Conservation (phyloP, 1,140 invertebrate genomes). For the Zaprionus lachaisei region DNA sequence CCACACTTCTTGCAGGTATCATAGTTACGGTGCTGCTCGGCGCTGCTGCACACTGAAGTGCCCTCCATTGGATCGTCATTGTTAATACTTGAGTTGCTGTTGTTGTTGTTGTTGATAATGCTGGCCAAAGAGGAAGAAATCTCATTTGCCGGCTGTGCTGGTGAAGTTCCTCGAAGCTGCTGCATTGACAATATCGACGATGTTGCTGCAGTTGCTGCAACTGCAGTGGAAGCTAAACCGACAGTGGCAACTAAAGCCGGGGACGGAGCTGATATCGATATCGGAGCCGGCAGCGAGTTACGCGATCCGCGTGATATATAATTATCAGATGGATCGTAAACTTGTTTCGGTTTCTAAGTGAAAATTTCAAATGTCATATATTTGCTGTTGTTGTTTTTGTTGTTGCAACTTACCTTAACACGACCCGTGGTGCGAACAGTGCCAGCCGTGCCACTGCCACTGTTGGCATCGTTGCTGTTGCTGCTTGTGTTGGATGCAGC, state of each 20-base stretch:
- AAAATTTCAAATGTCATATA: neutral
- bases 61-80: slow-evolving; percentile 8
- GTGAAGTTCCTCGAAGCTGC: neutral
- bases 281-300: slow-evolving; percentile 35
- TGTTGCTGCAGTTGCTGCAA: neutral
- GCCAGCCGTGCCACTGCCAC: slow-evolving; percentile 24
- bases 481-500: slow-evolving; percentile 23
- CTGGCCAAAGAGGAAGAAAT: neutral
- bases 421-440: slow-evolving; percentile 77
- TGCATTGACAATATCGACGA: neutral
- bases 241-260: slow-evolving; percentile 9
- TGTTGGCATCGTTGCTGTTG: slow-evolving; percentile 45
- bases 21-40: slow-evolving; percentile 28
- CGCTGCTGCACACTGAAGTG: neutral
- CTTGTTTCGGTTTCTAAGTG: slow-evolving; percentile 86
- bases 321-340: slow-evolving; percentile 90
- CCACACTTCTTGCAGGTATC: slow-evolving; percentile 71
- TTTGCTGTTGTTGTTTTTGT: neutral
- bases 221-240: slow-evolving; percentile 10
- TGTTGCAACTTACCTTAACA: slow-evolving; percentile 61
- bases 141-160: neutral
- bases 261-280: neutral
- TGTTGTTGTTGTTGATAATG: slow-evolving; percentile 14
- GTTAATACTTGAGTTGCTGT: slow-evolving; percentile 16
- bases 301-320: slow-evolving; percentile 86